These are phyloP conservation scores for Corticium candelabrum DNA, from an alignment of 37 sponge, comb jelly and placozoan species.

Conservation along the genomic window DNA sequence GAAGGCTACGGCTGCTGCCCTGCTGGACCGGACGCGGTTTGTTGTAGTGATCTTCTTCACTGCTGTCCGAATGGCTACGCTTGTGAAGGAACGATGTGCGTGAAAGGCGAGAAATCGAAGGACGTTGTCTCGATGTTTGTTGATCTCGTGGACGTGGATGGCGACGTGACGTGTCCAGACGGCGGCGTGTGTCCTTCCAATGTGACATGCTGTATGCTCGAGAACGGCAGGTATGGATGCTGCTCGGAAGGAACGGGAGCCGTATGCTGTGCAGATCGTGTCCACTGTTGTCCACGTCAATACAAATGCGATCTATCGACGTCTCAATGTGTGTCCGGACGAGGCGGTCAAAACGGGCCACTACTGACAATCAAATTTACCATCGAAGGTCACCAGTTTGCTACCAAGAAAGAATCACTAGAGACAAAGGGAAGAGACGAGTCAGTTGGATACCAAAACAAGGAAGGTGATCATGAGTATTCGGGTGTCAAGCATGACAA, in stretches of 20 bases:
- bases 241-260: too few relatives aligned
- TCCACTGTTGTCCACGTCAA: neutral
- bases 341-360: too few relatives aligned
- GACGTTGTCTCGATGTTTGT: too few relatives aligned
- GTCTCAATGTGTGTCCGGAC: neutral
- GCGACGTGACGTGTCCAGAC: slow-evolving; percentile 54
- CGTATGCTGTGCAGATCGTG: neutral
- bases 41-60: slow-evolving; percentile 52
- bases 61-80: slow-evolving; percentile 62
- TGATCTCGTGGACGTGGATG: too few relatives aligned
- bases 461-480: too few relatives aligned
- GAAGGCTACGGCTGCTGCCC: slow-evolving; percentile 58
- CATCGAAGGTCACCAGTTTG: too few relatives aligned
- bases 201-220: slow-evolving; percentile 21
- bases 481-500: too few relatives aligned
- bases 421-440: too few relatives aligned
- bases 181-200: slow-evolving; percentile 34
- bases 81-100: slow-evolving; percentile 19
- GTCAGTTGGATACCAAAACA: too few relatives aligned
- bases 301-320: neutral
- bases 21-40: slow-evolving; percentile 28
- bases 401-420: too few relatives aligned
- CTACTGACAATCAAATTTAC: too few relatives aligned
- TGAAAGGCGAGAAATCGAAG: too few relatives aligned
- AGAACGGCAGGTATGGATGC: slow-evolving; percentile 35